Evolutionary conservation across 2,113 vertebrate species (phyloP).

Genomic region (Polyodon spathula): DNA sequence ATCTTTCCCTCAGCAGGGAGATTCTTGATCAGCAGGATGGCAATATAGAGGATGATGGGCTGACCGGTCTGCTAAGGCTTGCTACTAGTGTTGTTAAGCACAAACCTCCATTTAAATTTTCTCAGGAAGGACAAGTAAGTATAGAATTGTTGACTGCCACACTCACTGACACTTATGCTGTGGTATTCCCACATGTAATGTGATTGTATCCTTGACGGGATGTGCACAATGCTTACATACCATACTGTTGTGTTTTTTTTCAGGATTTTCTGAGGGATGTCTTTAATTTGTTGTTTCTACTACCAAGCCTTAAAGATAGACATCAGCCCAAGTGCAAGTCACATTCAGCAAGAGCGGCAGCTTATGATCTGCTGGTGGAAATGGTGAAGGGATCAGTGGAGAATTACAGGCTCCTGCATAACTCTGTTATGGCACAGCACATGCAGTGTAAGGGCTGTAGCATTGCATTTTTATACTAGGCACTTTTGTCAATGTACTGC

Average conservation of each 20-base stretch:
- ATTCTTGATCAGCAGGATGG: constrained; percentile 95
- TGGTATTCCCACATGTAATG: too few species aligned
- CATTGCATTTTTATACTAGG: not conserved
- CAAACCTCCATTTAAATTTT: constrained; percentile 96
- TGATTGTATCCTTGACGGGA: not conserved
- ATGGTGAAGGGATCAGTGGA: constrained; percentile 94
- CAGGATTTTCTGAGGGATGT: constrained; percentile 93
- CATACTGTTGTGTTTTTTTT: constrained; percentile 16
- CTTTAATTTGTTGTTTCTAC: constrained; percentile 90
- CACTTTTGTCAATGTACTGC: not conserved
- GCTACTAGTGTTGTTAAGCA: constrained; percentile 95
- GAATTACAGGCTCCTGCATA: constrained; percentile 95
- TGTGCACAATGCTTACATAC: constrained; percentile 3
- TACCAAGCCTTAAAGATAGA: constrained; percentile 90
- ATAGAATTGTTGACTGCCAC: too few species aligned
- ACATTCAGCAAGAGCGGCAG: constrained; percentile 86
- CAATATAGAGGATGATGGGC: constrained; percentile 86
- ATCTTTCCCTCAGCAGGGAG: constrained; percentile 63
- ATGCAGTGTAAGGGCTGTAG: constrained; percentile 81
- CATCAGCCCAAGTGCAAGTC: constrained; percentile 96
- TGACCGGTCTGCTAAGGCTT: constrained; percentile 84
- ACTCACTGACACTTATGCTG: too few species aligned
- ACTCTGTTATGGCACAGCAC: constrained; percentile 98
- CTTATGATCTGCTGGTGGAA: constrained; percentile 92
- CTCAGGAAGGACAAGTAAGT: constrained; percentile 80